Evolutionary conservation across 2,797 vertebrate species (phyloP).

Genomic region (Peromyscus attwateri): DNA sequence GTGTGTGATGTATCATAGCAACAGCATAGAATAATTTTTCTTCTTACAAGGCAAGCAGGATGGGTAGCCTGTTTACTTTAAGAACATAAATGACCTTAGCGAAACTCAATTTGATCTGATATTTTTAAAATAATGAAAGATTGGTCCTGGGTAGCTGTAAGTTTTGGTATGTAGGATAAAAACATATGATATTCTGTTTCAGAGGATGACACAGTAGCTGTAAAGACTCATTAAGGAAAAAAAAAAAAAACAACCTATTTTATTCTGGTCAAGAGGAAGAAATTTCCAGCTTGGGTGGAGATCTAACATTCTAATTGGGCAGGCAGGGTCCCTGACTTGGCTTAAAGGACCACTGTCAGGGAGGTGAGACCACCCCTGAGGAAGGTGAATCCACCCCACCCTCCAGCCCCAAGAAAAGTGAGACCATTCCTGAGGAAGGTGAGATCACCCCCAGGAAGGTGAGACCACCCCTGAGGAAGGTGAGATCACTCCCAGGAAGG

Average conservation of each 20-base stretch:
- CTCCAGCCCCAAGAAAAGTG: not conserved
- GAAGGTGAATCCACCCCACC: not conserved
- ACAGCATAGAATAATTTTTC: not conserved
- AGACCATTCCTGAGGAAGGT: too few relatives aligned
- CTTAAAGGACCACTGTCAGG: not conserved
- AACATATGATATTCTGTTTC: not conserved
- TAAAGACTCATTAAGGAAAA: not conserved
- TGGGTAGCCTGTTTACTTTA: not conserved
- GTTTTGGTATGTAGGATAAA: not conserved
- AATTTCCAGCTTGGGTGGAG: not conserved
- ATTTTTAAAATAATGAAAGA: not conserved
- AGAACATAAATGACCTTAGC: not conserved
- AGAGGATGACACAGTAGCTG: not conserved
- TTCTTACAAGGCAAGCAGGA: constrained; percentile 10
- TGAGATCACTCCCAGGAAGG: too few relatives aligned
- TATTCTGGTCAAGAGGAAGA: not conserved
- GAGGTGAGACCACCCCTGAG: not conserved
- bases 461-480: too few relatives aligned
- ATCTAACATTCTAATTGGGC: not conserved
- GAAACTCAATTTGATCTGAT: not conserved
- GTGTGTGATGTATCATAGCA: constrained; percentile 1
- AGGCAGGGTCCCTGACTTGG: not conserved
- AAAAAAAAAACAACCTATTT: not conserved
- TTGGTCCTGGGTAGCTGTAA: not conserved
- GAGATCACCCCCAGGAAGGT: too few relatives aligned